Evolutionary conservation across 2,888 invertebrate genomes (phyloP), one percentile per base, ranked within the genome.

Genomic region (Euclidia mi): DNA sequence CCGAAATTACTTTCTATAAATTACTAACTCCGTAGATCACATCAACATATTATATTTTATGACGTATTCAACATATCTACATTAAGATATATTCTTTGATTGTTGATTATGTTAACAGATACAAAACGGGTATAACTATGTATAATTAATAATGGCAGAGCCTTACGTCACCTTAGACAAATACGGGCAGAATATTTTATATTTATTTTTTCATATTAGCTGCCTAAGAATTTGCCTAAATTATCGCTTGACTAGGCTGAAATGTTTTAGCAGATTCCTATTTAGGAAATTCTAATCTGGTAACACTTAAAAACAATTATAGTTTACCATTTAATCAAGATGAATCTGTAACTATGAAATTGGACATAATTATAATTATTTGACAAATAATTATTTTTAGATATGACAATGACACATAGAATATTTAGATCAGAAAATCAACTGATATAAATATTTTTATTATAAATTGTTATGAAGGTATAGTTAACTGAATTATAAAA

Each of bases 61-160:
- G 63, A 59, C 38, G 61, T 70, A 64, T 60, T 70, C 41, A 73
- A 72, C 61, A 52, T 68, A 73, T 48, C 53, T 75, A 73, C 56
- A 56, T 56, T 29, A 14, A 56, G 64, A 61, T 49, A 76, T 65
- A 65, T 72, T 55, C 35, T 60, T 70, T 56, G 41, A 55, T 56
- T 56, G 52, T 47, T 60, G 47, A 58, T 43, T 51, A 56, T 49
- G 29, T 53, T 38, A 65, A 57, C 45, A 46, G 48, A 49, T 52
- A 52, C 42, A 71, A 51, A 59, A 48, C 3, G 20, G 31, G 11
- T 18, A 18, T 67, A 4, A 44, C n/a, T 48, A 38, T 47, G 7
- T 34, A 11, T n/a, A 18, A 12, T 38, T 41, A 46, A 42, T 38
- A 3, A 52, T 55, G 51, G 50, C 55, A 41, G 15, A 58, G 42